Percentiles rank a stretch among this genome's conserved stretches.
Conservation (phyloP, 2,888 invertebrate species). For the Aleiodes testaceus region DNA sequence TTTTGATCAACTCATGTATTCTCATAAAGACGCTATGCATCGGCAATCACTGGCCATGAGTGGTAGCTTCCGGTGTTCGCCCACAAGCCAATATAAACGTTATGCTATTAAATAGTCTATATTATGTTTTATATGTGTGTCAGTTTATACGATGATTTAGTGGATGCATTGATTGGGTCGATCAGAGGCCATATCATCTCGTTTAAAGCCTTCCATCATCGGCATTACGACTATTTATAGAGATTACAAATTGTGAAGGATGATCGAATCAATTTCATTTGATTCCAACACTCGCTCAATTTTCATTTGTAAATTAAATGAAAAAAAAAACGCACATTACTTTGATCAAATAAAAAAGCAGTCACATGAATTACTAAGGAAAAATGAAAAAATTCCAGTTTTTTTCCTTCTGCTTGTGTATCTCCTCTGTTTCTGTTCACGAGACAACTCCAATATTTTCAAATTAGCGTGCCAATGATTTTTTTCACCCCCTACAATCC, state of each 20-base stretch:
- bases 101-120: conserved; percentile 56
- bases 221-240: conserved; percentile 70
- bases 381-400: neutral
- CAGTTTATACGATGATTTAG: conserved; percentile 73
- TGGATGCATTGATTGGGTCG: conserved; percentile 73
- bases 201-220: conserved; percentile 71
- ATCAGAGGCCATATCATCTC: conserved; percentile 72
- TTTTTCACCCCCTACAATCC: conserved; percentile 49
- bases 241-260: conserved; percentile 55
- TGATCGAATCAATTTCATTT: conserved; percentile 69
- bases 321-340: conserved; percentile 31
- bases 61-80: conserved; percentile 70
- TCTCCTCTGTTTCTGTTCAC: conserved; percentile 7
- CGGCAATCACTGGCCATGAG: conserved; percentile 71
- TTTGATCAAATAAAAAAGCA: neutral
- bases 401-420: neutral
- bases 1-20: conserved; percentile 49
- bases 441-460: conserved; percentile 66
- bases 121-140: conserved; percentile 55
- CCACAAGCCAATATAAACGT: conserved; percentile 60
- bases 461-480: conserved; percentile 70
- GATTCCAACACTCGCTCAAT: conserved; percentile 47
- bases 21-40: conserved; percentile 69
- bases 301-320: neutral
- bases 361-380: neutral